Evolutionary conservation across 23 tunicate species (phyloP).

Genomic region (Trididemnum nubilum): DNA sequence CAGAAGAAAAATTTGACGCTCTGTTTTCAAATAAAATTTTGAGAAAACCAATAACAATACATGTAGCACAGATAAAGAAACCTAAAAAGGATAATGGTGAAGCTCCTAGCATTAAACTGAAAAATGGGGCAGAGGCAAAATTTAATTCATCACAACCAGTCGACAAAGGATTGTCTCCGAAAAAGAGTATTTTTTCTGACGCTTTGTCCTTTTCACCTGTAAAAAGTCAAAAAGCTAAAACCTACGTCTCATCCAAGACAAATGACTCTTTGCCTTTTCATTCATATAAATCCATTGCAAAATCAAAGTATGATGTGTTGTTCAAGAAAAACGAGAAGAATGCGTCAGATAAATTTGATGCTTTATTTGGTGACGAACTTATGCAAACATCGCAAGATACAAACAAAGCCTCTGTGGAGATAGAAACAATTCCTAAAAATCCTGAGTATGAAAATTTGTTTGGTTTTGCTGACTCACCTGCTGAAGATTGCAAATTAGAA

Average conservation of each 20-base stretch:
- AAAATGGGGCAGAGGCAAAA: neutral
- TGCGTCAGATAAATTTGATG: constrained; percentile 91
- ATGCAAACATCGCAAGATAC: neutral
- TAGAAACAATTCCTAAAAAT: neutral
- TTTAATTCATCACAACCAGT: neutral
- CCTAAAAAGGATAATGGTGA: neutral
- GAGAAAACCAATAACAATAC: constrained; percentile 10
- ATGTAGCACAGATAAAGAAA: constrained; percentile 2
- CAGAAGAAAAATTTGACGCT: constrained; percentile 75
- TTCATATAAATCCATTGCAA: constrained; percentile 16
- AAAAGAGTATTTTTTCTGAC: neutral
- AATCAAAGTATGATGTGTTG: constrained; percentile 65
- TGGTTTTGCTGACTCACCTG: constrained; percentile 35
- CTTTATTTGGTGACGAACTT: constrained; percentile 60
- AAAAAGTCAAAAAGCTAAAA: neutral
- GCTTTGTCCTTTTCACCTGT: neutral
- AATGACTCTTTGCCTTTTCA: neutral
- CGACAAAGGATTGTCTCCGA: neutral
- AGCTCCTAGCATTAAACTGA: neutral
- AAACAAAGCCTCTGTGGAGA: neutral
- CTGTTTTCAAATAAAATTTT: constrained; percentile 24
- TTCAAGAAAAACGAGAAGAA: constrained; percentile 70
- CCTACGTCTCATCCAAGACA: neutral
- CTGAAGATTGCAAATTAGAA: neutral
- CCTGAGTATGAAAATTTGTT: constrained; percentile 50